phyloP scores from a whole-genome alignment of 2,797 vertebrate species.

The Cetoscarus ocellatus region DNA sequence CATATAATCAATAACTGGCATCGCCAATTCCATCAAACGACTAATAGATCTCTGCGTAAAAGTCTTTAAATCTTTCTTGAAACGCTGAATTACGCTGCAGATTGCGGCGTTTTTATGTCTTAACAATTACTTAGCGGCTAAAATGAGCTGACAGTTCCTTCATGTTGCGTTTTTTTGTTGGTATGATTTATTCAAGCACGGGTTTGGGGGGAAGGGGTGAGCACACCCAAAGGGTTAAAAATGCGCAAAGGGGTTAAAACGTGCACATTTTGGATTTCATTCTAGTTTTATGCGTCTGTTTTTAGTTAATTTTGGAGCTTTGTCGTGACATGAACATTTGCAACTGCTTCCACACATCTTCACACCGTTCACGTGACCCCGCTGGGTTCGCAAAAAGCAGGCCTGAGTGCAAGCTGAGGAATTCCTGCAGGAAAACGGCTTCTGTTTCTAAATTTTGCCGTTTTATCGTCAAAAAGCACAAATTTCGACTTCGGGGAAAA shows the following conservation, averaged over 20 bases:
- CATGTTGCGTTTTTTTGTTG: neutral
- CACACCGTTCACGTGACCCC: neutral
- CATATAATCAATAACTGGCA: neutral
- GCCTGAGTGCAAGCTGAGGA: neutral
- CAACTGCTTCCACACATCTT: neutral
- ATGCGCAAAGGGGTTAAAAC: neutral
- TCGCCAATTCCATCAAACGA: neutral
- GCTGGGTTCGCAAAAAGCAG: neutral
- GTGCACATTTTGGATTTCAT: neutral
- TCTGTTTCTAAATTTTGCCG: neutral
- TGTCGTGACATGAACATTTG: neutral
- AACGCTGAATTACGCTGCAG: neutral
- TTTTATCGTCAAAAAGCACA: neutral
- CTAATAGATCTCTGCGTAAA: neutral
- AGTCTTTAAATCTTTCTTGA: neutral
- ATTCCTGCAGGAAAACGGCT: neutral
- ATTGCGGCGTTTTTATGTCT: neutral
- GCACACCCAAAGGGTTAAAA: no score
- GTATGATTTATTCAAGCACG: neutral
- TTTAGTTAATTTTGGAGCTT: neutral
- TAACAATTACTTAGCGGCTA: neutral
- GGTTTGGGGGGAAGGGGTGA: neutral
- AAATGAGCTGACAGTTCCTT: neutral
- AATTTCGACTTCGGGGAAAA: neutral
- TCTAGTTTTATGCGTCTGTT: neutral